Evolutionary conservation across 2,888 invertebrate genomes (phyloP), one percentile per base, ranked within the genome.

Genomic region (Digitonthophagus gazella): DNA sequence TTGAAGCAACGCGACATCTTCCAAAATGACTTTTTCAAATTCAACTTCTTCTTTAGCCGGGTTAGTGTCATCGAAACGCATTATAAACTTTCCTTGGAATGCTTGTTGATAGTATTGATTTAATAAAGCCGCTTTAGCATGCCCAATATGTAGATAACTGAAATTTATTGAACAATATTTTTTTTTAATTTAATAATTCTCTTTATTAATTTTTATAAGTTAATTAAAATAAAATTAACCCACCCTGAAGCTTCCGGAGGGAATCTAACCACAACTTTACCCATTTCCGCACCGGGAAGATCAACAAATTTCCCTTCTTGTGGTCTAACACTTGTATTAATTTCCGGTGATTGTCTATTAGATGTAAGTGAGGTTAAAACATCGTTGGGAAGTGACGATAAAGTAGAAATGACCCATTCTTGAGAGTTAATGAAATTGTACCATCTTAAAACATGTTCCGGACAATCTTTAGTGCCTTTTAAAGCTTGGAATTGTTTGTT

Each of bases 41-140:
- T 98, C 95, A 0, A 92, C 93, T 77, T 96, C 95, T 80, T 99
- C 99, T 81, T 99, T 99, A 11, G 97, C 98, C 2, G 99, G 99
- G 84, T 99, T 99, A 3, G 99, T 99, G 81, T 99, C 99, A 84
- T 99, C 99, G 82, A 99, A 99, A 74, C 99, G 89, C 97, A 99
- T 96, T 71, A 99, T 93, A 0, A 99, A 88, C 80, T 93, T 93
- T 0, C 99, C 99, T 78, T 98, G 85, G 83, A 97, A 99, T 0
- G 90, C 87, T 77, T 91, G 88, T 74, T 97, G 96, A 79, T 99
- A 99, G 84, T 98, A 95, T 81, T 98, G 98, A 84, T 99, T 99
- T 11, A 99, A 85, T 0, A 99, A 86, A 15, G 98, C 99, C 4
- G 99, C 99, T 83, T 99, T 99, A 0, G 99, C 99, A 83, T 99